phyloP scores from a whole-genome alignment of 2,113 vertebrate genomes.

The Dermatemys mawii region DNA sequence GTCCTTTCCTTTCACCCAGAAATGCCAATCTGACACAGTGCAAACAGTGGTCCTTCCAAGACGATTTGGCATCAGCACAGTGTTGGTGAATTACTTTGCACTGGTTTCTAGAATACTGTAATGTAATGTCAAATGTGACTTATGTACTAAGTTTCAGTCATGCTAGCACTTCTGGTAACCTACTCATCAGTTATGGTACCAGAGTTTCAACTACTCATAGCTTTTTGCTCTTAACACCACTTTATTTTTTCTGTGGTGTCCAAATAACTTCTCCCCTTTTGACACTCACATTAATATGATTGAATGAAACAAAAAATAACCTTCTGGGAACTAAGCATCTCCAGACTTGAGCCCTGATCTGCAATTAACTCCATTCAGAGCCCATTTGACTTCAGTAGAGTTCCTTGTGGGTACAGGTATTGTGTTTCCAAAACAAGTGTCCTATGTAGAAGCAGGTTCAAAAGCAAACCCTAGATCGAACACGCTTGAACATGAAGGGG shows the following conservation, averaged over 20 bases:
- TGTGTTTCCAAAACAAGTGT: not conserved
- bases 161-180: not conserved
- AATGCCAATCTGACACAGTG: conserved; percentile 15
- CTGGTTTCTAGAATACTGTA: not conserved
- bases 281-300: conserved; percentile 12
- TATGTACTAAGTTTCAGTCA: not conserved
- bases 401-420: not conserved
- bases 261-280: not conserved
- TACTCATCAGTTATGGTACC: not conserved
- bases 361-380: not conserved
- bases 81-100: not conserved
- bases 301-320: not conserved
- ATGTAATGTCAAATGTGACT: not conserved
- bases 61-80: not conserved
- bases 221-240: not conserved
- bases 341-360: not conserved
- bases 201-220: not conserved
- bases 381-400: not conserved
- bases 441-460: not conserved
- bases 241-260: not conserved
- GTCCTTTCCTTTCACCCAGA: conserved; percentile 29
- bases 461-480: not conserved
- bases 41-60: conserved; percentile 5
- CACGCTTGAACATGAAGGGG: not conserved
- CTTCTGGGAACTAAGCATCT: conserved; percentile 12